Base-by-base conservation (phyloP, 2,888 invertebrate species). In the Leptinotarsa tumamoca region DNA sequence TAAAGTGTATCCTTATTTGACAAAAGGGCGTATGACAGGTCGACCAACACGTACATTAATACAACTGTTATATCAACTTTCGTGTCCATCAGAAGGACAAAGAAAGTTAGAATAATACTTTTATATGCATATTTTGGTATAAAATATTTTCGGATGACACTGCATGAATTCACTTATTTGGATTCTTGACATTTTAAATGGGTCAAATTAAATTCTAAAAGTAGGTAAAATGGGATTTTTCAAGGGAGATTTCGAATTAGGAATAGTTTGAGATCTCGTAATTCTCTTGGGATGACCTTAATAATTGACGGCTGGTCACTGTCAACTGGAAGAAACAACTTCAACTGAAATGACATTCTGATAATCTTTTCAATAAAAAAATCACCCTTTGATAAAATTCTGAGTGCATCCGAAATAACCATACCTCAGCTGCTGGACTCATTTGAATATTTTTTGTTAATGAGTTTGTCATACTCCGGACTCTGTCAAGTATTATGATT, bases 1-100 rank as follows among this genome's bases (percentile, higher is more conserved):
- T 78, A 90, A 91, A 80, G 89, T 90, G 77, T 89, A 90, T 72
- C 88, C 91, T 0, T 92, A 92, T 84, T 85, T 91, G 49, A 85
- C 87, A 4, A 89, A 90, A 81, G 91, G 91, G 56, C 85, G 88
- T 51, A 89, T 90, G 89, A 87, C 89, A 54, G 90, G 90, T n/a
- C 83, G 90, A 54, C 90, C 90, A 10, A 89, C 90, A 3, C 85
- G 90, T 75, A 90, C 90, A 2, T 79, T 90, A 18, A 88, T 90
- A 23, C 89, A 90, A 78, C 88, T 90, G 33, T 79, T 89, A 18
- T 87, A 89, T 80, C 89, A 90, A 79, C 79, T 89, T 74, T 85
- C 88, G 17, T 88, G 88, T 82, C 87, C 87, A 1, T 77, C 84
- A 5, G 87, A 87, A 82, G 85, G 83, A 21, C 82, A 84, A 67